These are phyloP conservation scores for Chloroceryle amazona DNA, from an alignment of 2,797 vertebrate species.

Conservation along the genomic window DNA sequence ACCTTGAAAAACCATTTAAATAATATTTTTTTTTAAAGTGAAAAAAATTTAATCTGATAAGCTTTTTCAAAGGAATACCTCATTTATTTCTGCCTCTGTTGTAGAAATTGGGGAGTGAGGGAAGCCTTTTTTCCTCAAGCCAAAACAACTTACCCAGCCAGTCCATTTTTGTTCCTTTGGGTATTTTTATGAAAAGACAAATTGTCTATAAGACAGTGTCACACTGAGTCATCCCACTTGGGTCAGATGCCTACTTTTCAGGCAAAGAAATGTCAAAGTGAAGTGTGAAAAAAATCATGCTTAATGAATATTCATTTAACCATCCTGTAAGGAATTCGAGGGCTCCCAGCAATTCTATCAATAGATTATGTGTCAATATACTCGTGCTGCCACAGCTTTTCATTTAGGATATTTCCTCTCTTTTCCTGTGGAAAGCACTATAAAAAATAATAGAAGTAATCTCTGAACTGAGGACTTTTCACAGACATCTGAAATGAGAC, in stretches of 20 bases:
- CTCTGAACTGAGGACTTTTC: not conserved
- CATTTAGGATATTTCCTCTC: not conserved
- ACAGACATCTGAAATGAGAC: not conserved
- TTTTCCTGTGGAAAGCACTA: not conserved
- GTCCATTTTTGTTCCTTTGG: not conserved
- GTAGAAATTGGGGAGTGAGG: not conserved
- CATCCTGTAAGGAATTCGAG: not conserved
- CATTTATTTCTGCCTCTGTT: not conserved
- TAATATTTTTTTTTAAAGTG: fast-evolving
- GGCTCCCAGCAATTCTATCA: not conserved
- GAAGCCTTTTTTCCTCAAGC: not conserved
- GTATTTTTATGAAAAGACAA: not conserved
- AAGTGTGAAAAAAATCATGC: slow-evolving; percentile 2
- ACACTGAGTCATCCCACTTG: not conserved
- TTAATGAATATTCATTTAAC: slow-evolving; percentile 8
- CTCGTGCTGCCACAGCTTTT: not conserved
- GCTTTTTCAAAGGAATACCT: not conserved
- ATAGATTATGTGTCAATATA: not conserved
- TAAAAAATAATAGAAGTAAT: not conserved
- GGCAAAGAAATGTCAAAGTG: slow-evolving; percentile 6
- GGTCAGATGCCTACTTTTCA: not conserved
- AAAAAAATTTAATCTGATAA: not conserved
- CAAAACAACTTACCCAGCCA: not conserved
- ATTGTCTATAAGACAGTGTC: not conserved
- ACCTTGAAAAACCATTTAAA: not conserved